Conservation (phyloP, 2,113 vertebrate species). For the Melospiza georgiana region DNA sequence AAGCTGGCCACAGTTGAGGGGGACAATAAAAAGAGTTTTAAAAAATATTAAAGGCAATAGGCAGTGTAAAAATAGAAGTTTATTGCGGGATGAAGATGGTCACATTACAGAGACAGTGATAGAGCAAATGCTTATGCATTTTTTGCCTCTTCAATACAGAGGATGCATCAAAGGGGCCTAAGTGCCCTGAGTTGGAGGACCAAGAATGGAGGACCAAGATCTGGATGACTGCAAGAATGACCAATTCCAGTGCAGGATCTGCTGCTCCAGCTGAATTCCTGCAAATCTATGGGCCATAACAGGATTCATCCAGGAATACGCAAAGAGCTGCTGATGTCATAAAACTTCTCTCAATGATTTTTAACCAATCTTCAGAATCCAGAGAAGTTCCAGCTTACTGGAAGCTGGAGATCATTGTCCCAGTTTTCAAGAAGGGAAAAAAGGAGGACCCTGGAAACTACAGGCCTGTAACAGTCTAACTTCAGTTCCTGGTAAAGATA, state of each 20-base stretch:
- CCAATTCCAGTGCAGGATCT: background rate
- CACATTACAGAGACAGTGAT: background rate
- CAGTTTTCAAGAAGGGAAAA: background rate
- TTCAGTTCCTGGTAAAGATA: background rate
- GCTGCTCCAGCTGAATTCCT: background rate
- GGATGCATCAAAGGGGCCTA: background rate
- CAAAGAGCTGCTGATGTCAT: background rate
- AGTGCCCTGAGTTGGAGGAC: background rate
- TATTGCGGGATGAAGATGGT: background rate
- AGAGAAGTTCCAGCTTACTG: background rate
- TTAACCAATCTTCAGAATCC: background rate
- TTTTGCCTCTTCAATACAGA: background rate
- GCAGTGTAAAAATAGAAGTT: background rate
- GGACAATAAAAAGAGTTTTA: background rate
- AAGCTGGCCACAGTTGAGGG: background rate
- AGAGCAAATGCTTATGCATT: background rate
- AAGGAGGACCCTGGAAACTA: background rate
- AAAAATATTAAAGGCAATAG: background rate
- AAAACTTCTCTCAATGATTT: background rate
- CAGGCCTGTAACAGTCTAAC: background rate
- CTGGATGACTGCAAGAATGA: background rate
- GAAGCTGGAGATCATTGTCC: background rate
- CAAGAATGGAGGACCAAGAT: too few species aligned
- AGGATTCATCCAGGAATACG: background rate
- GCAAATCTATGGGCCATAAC: background rate